phyloP scores from a whole-genome alignment of 2,888 invertebrate species.

The Parelbella ahira region DNA sequence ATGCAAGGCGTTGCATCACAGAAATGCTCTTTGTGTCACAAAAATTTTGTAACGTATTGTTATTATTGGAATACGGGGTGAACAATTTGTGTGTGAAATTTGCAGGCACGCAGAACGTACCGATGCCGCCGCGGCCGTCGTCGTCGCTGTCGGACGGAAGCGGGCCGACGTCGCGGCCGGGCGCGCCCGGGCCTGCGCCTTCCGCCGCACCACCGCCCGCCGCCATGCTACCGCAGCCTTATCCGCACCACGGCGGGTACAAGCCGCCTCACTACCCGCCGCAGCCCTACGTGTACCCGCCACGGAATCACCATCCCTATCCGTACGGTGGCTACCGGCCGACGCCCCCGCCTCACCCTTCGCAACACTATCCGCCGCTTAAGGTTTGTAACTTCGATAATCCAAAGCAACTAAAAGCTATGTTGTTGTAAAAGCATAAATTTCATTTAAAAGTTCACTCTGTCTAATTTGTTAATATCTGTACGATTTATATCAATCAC shows the following conservation, averaged over 20 bases:
- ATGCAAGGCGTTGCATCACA: no score
- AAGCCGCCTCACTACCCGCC: slow-evolving; percentile 73
- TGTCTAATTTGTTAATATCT: no score
- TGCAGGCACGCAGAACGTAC: slow-evolving; percentile 94
- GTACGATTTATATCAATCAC: no score
- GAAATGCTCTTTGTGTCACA: no score
- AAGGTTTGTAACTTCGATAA: no score
- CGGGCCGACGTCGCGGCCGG: slow-evolving; percentile 59
- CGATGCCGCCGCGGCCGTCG: slow-evolving; percentile 97
- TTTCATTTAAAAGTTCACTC: no score
- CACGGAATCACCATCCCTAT: slow-evolving; percentile 74
- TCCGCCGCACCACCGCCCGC: slow-evolving; percentile 62
- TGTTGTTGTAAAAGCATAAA: no score
- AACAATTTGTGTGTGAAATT: no score
- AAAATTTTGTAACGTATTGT: no score
- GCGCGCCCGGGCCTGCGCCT: slow-evolving; percentile 48
- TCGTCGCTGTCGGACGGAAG: slow-evolving; percentile 85
- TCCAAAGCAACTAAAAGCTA: no score
- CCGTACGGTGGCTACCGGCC: slow-evolving; percentile 66
- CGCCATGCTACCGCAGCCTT: slow-evolving; percentile 66
- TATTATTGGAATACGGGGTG: no score
- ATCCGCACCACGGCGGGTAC: slow-evolving; percentile 63
- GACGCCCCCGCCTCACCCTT: slow-evolving; percentile 66
- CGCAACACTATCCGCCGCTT: slow-evolving; percentile 63
- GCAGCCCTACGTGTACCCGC: slow-evolving; percentile 69